Evolutionary conservation across 2,113 vertebrate genomes (phyloP).

Genomic region (Paramisgurnus dabryanus): DNA sequence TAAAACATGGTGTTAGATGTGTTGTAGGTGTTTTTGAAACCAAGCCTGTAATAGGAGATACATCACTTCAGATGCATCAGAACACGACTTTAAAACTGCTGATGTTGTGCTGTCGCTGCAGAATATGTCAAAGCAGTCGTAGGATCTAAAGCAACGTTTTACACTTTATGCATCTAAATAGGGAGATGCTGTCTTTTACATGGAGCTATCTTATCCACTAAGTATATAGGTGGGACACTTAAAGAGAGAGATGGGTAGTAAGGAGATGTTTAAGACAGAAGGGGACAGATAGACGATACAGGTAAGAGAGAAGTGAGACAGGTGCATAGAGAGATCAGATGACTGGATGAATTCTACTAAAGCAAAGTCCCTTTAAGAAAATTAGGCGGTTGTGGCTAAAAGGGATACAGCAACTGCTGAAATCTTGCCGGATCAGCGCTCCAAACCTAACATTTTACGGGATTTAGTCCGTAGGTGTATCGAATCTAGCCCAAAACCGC

Average conservation of each 20-base stretch:
- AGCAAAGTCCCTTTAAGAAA: too few relatives aligned
- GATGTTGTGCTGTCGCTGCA: slow-evolving; percentile 23
- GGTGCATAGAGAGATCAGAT: neutral
- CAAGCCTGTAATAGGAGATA: slow-evolving; percentile 20
- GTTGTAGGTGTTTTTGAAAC: neutral
- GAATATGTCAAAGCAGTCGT: neutral
- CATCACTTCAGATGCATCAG: slow-evolving; percentile 19
- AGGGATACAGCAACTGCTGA: too few relatives aligned
- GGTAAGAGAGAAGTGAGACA: neutral
- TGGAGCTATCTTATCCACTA: neutral
- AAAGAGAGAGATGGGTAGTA: too few relatives aligned
- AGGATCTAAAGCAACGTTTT: slow-evolving; percentile 18
- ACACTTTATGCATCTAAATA: neutral
- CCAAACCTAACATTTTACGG: too few relatives aligned
- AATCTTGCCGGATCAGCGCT: too few relatives aligned
- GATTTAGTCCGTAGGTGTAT: too few relatives aligned
- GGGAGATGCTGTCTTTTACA: neutral
- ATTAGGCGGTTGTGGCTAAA: too few relatives aligned
- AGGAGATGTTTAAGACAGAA: neutral
- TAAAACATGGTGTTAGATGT: slow-evolving; percentile 1
- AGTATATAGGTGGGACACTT: neutral
- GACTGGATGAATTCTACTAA: neutral
- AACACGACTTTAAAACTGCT: slow-evolving; percentile 26
- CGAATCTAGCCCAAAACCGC: too few relatives aligned
- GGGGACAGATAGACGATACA: too few relatives aligned